Conservation (phyloP, 37 sponge, comb jelly and placozoan species). For the Geodia barretti region DNA sequence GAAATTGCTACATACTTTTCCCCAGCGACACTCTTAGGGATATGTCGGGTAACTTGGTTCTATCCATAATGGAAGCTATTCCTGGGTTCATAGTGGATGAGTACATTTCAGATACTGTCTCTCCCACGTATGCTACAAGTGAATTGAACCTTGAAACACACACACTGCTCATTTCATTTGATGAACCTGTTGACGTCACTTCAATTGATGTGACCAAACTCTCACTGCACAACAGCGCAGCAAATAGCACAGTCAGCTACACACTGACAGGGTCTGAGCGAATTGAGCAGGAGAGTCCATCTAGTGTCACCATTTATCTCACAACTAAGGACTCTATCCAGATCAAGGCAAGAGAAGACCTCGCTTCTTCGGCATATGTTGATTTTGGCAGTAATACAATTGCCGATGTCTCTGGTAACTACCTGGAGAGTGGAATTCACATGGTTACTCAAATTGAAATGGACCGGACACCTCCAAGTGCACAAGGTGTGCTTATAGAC, state of each 20-base stretch:
- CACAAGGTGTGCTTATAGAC: background rate
- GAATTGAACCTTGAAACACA: conserved; percentile 76
- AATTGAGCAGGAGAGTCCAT: background rate
- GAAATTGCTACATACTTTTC: conserved; percentile 78
- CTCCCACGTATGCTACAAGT: conserved; percentile 51
- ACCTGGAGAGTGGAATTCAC: background rate
- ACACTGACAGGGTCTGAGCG: conserved; percentile 57
- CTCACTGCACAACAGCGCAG: conserved; percentile 39
- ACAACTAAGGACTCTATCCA: conserved; percentile 52
- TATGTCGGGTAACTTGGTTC: conserved; percentile 57
- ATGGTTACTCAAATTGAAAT: background rate
- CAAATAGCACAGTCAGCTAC: conserved; percentile 10
- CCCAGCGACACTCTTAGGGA: conserved; percentile 51
- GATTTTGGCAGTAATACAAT: conserved; percentile 42
- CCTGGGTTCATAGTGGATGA: conserved; percentile 77
- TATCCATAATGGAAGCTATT: conserved; percentile 42
- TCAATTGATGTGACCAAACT: conserved; percentile 60
- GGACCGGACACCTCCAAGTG: background rate
- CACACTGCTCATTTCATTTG: conserved; percentile 68
- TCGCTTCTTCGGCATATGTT: conserved; percentile 58
- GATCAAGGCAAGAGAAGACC: conserved; percentile 46
- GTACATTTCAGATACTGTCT: conserved; percentile 44
- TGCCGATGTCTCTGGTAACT: conserved; percentile 52
- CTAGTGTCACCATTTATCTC: conserved; percentile 41
- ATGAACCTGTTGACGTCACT: conserved; percentile 67